Conservation (phyloP, 2,888 invertebrate species). For the Agrochola macilenta region DNA sequence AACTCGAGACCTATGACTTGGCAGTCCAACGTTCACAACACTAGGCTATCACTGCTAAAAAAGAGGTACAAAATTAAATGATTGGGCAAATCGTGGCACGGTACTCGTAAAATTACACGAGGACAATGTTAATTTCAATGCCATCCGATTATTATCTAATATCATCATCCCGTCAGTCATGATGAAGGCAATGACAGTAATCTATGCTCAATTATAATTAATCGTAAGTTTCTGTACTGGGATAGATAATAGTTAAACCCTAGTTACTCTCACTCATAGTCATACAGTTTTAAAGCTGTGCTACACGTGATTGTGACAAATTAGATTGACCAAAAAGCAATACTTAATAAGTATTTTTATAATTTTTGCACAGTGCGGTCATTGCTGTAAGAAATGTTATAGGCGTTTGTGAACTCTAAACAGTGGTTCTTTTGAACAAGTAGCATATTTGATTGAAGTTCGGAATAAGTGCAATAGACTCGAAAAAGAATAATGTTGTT, state of each 20-base stretch:
- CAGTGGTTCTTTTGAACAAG: background rate
- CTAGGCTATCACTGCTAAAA: no score
- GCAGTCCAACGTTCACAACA: no score
- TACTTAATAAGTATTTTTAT: background rate
- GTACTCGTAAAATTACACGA: background rate
- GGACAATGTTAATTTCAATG: constrained; percentile 32
- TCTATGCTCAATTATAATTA: constrained; percentile 3
- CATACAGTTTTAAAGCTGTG: background rate
- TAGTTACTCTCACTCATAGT: background rate
- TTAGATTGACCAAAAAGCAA: background rate
- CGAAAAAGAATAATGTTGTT: constrained; percentile 16
- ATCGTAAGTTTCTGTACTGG: background rate
- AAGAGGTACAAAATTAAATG: background rate
- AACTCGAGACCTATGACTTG: no score
- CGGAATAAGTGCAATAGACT: background rate
- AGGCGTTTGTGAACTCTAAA: constrained; percentile 30
- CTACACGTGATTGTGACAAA: background rate
- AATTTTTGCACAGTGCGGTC: background rate
- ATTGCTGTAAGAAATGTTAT: constrained; percentile 4
- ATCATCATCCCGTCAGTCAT: constrained; percentile 39
- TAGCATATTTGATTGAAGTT: background rate
- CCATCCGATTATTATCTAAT: background rate
- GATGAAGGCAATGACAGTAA: constrained; percentile 40
- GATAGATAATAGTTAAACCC: background rate
- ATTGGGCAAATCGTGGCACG: background rate